Conservation (phyloP, 2,888 invertebrate genomes). For the Cantharis lateralis region DNA sequence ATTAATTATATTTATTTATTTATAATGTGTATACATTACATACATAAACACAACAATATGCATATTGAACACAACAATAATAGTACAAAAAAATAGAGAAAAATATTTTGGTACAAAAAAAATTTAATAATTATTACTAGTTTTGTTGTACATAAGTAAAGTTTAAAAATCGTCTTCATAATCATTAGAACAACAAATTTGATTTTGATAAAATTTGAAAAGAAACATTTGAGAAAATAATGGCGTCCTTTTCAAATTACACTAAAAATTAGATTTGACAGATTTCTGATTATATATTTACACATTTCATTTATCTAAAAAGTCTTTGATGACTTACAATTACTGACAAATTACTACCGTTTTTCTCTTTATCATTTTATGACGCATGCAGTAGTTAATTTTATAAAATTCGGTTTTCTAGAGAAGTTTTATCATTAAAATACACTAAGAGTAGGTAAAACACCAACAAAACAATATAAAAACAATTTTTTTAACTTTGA, state of each 20-base stretch:
- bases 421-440: slow-evolving; percentile 47
- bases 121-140: slow-evolving; percentile 33
- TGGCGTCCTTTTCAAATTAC: background rate
- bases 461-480: slow-evolving; percentile 31
- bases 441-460: slow-evolving; percentile 28
- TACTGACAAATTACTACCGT: slow-evolving; percentile 33
- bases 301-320: slow-evolving; percentile 34
- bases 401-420: slow-evolving; percentile 55
- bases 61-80: slow-evolving; percentile 56
- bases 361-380: slow-evolving; percentile 23
- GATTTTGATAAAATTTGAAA: background rate
- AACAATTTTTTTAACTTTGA: slow-evolving; percentile 26
- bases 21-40: slow-evolving; percentile 56
- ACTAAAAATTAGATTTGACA: slow-evolving; percentile 34
- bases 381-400: slow-evolving; percentile 32
- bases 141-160: slow-evolving; percentile 13
- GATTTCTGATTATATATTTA: slow-evolving; percentile 27
- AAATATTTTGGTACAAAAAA: slow-evolving; percentile 42
- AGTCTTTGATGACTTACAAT: slow-evolving; percentile 28
- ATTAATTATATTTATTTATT: slow-evolving; percentile 41
- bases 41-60: slow-evolving; percentile 58
- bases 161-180: slow-evolving; percentile 26
- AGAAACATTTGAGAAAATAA: background rate
- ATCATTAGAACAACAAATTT: slow-evolving; percentile 6
- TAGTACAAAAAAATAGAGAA: slow-evolving; percentile 45